Conservation (phyloP, 2,113 vertebrate genomes). For the Rhinogobius similis region DNA sequence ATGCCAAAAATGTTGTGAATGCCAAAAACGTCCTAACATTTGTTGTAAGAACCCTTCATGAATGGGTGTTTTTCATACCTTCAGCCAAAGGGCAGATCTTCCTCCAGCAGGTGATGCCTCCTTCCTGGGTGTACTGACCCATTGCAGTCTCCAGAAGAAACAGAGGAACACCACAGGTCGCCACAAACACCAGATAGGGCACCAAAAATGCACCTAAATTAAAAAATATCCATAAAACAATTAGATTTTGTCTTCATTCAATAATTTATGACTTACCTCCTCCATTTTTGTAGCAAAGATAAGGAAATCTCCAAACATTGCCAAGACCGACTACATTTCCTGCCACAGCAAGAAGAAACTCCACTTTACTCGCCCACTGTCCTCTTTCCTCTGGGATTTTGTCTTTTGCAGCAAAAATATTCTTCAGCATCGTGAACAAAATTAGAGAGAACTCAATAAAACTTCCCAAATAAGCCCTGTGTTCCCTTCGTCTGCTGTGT, state of each 20-base stretch:
- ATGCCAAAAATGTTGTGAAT: too few relatives aligned
- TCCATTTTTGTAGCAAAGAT: slow-evolving; percentile 81
- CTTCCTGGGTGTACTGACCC: slow-evolving; percentile 77
- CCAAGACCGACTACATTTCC: slow-evolving; percentile 76
- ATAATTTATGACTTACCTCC: slow-evolving; percentile 66
- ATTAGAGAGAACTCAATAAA: neutral
- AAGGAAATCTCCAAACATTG: slow-evolving; percentile 80
- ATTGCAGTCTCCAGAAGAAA: slow-evolving; percentile 75
- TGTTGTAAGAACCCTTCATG: too few relatives aligned
- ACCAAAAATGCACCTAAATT: slow-evolving; percentile 76
- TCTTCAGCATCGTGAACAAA: slow-evolving; percentile 14
- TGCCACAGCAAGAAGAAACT: slow-evolving; percentile 76
- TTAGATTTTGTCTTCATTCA: neutral
- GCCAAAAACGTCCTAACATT: too few relatives aligned
- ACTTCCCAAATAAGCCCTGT: too few relatives aligned
- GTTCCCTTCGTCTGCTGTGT: too few relatives aligned
- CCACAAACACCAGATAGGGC: slow-evolving; percentile 75
- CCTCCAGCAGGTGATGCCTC: slow-evolving; percentile 75
- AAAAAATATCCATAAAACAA: slow-evolving; percentile 1
- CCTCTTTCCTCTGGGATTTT: slow-evolving; percentile 59
- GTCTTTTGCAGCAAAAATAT: neutral
- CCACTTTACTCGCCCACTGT: slow-evolving; percentile 72
- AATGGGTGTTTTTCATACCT: slow-evolving; percentile 61
- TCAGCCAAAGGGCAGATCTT: slow-evolving; percentile 74
- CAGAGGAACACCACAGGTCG: slow-evolving; percentile 73